Conservation (phyloP, 2,797 vertebrate genomes). For the Sphenodon punctatus region DNA sequence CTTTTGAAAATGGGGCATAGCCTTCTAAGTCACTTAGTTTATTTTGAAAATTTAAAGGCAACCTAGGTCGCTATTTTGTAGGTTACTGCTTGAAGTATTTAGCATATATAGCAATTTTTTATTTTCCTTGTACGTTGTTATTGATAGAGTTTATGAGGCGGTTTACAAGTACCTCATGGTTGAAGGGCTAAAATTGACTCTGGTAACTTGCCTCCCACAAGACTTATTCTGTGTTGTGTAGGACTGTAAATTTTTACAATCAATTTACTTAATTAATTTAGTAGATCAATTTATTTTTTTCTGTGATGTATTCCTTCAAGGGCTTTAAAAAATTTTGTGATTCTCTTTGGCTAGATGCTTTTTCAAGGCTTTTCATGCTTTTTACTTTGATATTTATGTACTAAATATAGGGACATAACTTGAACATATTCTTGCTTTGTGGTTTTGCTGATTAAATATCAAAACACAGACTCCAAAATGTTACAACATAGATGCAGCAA, state of each 20-base stretch:
- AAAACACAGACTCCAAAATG: conserved; percentile 49
- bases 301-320: conserved; percentile 68
- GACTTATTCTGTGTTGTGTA: conserved; percentile 53
- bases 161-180: conserved; percentile 60
- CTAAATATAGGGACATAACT: conserved; percentile 44
- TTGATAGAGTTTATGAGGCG: conserved; percentile 59
- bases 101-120: conserved; percentile 4
- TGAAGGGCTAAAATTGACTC: conserved; percentile 65
- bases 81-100: conserved; percentile 15
- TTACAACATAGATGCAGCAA: conserved; percentile 10
- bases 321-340: conserved; percentile 55
- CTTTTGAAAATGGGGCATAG: too few relatives aligned
- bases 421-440: conserved; percentile 59
- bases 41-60: too few relatives aligned
- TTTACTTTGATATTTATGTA: conserved; percentile 73
- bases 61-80: not conserved
- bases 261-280: conserved; percentile 74
- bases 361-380: conserved; percentile 42
- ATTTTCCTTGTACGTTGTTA: conserved; percentile 37
- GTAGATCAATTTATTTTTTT: conserved; percentile 71
- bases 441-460: conserved; percentile 70
- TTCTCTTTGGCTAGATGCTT: conserved; percentile 39
- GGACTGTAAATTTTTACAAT: conserved; percentile 68
- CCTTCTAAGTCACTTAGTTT: too few relatives aligned
- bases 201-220: conserved; percentile 54